Evolutionary conservation across 2,888 invertebrate species (phyloP).

Genomic region (Chrysopilus asiliformis): DNA sequence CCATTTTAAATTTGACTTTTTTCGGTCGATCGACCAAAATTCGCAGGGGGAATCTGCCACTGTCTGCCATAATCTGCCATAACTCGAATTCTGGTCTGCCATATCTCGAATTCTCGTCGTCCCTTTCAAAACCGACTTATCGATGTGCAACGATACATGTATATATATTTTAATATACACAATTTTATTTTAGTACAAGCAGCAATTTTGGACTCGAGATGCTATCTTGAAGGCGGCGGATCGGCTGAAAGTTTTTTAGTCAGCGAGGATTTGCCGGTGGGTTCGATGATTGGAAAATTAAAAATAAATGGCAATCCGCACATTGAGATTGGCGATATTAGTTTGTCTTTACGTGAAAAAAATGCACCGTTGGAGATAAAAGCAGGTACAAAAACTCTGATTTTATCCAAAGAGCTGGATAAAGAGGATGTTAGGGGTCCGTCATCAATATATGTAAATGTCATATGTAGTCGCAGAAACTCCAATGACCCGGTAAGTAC

Average conservation of each 20-base stretch:
- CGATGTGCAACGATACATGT: too few relatives aligned
- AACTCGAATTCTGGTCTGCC: too few relatives aligned
- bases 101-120: too few relatives aligned
- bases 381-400: slow-evolving; percentile 65
- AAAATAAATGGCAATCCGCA: slow-evolving; percentile 71
- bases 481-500: slow-evolving; percentile 60
- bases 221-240: slow-evolving; percentile 80
- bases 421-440: slow-evolving; percentile 75
- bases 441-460: slow-evolving; percentile 71
- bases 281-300: slow-evolving; percentile 62
- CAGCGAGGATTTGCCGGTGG: slow-evolving; percentile 70
- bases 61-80: too few relatives aligned
- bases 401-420: slow-evolving; percentile 62
- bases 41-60: too few relatives aligned
- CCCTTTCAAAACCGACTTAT: too few relatives aligned
- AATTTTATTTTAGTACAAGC: slow-evolving; percentile 37
- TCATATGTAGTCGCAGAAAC: slow-evolving; percentile 68
- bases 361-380: slow-evolving; percentile 68
- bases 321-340: slow-evolving; percentile 57
- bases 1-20: too few relatives aligned
- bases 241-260: slow-evolving; percentile 86
- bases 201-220: slow-evolving; percentile 64
- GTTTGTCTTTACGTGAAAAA: slow-evolving; percentile 61
- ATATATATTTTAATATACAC: too few relatives aligned
- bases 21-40: too few relatives aligned